Conservation (phyloP, 2,797 vertebrate species). For the Pteronotus mesoamericanus region DNA sequence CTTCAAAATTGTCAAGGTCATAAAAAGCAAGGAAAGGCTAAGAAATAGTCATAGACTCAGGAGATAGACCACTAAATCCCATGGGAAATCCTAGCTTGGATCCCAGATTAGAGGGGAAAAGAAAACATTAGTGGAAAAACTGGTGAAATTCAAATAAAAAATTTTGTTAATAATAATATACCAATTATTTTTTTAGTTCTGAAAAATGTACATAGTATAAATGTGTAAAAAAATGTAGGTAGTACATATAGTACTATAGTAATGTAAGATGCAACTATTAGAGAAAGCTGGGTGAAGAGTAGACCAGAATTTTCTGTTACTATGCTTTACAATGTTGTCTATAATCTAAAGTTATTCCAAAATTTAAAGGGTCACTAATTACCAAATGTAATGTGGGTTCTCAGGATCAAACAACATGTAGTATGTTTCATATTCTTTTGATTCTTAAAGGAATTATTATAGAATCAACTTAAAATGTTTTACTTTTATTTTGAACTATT, state of each 20-base stretch:
- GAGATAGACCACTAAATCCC: neutral
- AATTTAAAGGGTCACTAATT: neutral
- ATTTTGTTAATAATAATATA: neutral
- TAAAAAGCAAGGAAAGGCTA: neutral
- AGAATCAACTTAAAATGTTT: neutral
- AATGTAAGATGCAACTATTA: neutral
- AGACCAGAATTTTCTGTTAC: neutral
- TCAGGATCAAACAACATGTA: neutral
- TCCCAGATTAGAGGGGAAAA: neutral
- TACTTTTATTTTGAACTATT: neutral
- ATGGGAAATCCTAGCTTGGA: neutral
- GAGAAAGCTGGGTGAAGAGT: neutral
- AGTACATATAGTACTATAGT: no score
- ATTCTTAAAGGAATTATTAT: neutral
- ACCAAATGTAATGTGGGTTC: neutral
- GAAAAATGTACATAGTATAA: neutral
- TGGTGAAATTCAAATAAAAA: neutral
- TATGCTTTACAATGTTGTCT: neutral
- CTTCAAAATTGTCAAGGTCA: neutral
- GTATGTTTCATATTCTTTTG: neutral
- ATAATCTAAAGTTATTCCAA: neutral
- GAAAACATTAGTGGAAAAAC: neutral
- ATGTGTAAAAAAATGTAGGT: no score
- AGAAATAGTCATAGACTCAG: neutral
- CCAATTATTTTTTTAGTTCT: neutral